These are phyloP conservation scores for Ahaetulla prasina DNA, from an alignment of 2,113 vertebrate genomes.

Conservation along the genomic window DNA sequence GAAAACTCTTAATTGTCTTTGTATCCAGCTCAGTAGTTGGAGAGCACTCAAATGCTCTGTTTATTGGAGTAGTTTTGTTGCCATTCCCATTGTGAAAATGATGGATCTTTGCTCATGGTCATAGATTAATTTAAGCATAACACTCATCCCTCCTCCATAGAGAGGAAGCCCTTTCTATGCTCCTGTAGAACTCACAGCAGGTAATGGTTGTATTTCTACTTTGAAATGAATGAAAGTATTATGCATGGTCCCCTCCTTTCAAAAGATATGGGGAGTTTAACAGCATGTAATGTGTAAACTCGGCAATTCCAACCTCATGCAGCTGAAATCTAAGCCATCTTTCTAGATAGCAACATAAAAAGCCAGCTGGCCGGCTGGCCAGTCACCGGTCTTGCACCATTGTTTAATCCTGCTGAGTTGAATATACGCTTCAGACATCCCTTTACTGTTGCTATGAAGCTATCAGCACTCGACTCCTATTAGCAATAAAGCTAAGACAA, in stretches of 20 bases:
- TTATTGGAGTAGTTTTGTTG: background rate
- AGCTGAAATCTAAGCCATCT: background rate
- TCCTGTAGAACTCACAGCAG: background rate
- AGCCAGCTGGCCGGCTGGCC: background rate
- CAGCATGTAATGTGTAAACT: background rate
- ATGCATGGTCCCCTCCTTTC: background rate
- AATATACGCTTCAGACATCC: background rate
- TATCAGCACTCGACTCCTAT: background rate
- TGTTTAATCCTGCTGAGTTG: background rate
- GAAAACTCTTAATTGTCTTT: background rate
- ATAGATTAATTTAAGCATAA: background rate
- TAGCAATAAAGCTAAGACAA: slow-evolving; percentile 10
- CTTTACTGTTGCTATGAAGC: background rate
- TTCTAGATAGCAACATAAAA: background rate
- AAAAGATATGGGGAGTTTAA: background rate
- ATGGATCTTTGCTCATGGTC: background rate
- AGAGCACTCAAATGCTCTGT: background rate
- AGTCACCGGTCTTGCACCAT: background rate
- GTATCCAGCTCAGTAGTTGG: background rate
- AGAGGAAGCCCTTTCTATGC: background rate
- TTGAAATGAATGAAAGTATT: background rate
- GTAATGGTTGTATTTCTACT: background rate
- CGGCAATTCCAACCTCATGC: background rate
- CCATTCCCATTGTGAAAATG: background rate
- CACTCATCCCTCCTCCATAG: background rate